Evolutionary conservation across 2,113 vertebrate species (phyloP), one percentile per base, ranked within the genome.

Genomic region (Elephas maximus): DNA sequence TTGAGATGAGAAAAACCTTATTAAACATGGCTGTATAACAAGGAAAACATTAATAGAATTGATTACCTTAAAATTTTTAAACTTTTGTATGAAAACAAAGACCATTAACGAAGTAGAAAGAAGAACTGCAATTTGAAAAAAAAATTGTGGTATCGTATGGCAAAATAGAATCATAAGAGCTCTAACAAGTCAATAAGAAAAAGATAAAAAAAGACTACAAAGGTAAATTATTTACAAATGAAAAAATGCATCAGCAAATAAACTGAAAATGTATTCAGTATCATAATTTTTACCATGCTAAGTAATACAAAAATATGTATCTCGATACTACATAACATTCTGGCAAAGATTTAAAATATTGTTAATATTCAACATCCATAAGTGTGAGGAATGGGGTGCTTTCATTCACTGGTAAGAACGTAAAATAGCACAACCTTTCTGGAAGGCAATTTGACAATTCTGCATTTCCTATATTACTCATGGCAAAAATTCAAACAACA

Each of bases 261-360:
- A 95, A 37, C 69, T 83, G 45, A 92, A 90, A 93, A 62, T 85
- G 9, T 63, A 44, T 65, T 90, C 5, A 45, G 53, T 93, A 57
- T 93, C 71, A 95, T 24, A 84, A 79, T 48, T 63, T 85, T 91
- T 94, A 17, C 93, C 90, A 73, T 79, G 45, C 4, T 87, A 87
- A 15, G 6, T 74, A 92, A 76, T 86, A 90, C 5, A 90, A 77
- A 11, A 74, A 76, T 78, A 48, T 1, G 60, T 77, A 95, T 86
- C 18, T 94, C 67, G 81, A 81, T 21, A 86, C 9, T 60, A 74
- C 57, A 82, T 60, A 76, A 91, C 21, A 44, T 33, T 80, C 71
- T 44, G 45, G 41, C 51, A 78, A 88, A 92, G 24, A 88, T 45
- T 96, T 92, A 92, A 88, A 73, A 67, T 78, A 78, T 41, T 78